phyloP scores from a whole-genome alignment of 1,140 invertebrate genomes.

The Popillia japonica region DNA sequence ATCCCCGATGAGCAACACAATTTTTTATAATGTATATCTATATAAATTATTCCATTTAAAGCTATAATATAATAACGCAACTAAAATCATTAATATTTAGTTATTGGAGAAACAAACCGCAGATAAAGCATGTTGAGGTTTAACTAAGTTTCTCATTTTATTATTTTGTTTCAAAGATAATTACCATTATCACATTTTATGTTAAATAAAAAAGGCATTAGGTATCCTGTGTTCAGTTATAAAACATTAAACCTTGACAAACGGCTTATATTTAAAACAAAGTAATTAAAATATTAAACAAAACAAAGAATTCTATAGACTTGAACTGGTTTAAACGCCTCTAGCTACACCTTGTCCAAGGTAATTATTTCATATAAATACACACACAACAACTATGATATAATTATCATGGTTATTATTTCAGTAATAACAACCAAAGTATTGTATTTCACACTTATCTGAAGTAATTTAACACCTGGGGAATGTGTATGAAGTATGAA shows the following conservation, averaged over 20 bases:
- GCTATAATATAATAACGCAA: no score
- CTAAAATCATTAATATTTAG: no score
- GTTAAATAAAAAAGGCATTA: no score
- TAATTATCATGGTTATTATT: not conserved
- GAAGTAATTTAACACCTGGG: not conserved
- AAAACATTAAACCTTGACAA: not conserved
- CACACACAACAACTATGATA: not conserved
- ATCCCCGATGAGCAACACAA: no score
- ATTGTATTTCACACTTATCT: not conserved
- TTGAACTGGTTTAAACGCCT: not conserved
- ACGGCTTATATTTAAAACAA: not conserved
- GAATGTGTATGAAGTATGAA: not conserved
- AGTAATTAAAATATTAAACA: not conserved
- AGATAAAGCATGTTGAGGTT: no score
- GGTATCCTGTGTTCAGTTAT: no score
- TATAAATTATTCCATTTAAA: no score
- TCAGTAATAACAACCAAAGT: not conserved
- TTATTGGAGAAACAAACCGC: no score
- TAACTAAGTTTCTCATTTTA: no score
- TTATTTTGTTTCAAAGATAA: no score
- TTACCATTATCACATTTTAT: no score
- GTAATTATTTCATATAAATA: not conserved
- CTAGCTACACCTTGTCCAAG: not conserved
- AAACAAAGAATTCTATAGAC: not conserved
- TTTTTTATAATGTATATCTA: no score